These are phyloP conservation scores for Eristalis arbustorum DNA, from an alignment of 2,888 invertebrate species.

Conservation along the genomic window DNA sequence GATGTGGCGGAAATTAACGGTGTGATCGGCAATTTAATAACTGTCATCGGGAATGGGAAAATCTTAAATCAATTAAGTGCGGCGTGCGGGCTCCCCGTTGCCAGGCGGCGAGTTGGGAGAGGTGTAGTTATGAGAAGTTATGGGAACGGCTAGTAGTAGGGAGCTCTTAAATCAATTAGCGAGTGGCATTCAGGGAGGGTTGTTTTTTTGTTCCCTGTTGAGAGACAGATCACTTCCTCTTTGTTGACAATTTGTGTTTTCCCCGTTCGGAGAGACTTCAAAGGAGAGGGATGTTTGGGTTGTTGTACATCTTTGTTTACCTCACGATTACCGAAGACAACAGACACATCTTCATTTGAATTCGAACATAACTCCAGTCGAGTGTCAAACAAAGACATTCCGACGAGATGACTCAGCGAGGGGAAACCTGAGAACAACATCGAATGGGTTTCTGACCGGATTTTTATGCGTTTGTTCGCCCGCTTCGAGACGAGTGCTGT, in stretches of 20 bases:
- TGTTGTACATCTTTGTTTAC: no score
- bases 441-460: background rate
- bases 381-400: background rate
- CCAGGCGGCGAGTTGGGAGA: background rate
- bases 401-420: no score
- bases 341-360: no score
- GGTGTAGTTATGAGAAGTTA: background rate
- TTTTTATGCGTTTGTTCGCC: background rate
- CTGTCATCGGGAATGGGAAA: constrained; percentile 40
- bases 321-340: no score
- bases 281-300: no score
- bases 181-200: background rate
- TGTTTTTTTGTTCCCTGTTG: background rate
- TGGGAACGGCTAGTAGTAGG: background rate
- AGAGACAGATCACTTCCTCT: no score
- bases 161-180: constrained; percentile 42
- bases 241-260: no score
- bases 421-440: background rate
- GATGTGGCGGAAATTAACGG: constrained; percentile 31
- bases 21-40: constrained; percentile 46
- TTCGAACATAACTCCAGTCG: no score
- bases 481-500: background rate
- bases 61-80: background rate
- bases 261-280: no score
- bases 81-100: background rate